Percentiles rank a stretch among this genome's conserved stretches.
phyloP scores from a whole-genome alignment of 2,113 vertebrate species.

The Aptenodytes forsteri region DNA sequence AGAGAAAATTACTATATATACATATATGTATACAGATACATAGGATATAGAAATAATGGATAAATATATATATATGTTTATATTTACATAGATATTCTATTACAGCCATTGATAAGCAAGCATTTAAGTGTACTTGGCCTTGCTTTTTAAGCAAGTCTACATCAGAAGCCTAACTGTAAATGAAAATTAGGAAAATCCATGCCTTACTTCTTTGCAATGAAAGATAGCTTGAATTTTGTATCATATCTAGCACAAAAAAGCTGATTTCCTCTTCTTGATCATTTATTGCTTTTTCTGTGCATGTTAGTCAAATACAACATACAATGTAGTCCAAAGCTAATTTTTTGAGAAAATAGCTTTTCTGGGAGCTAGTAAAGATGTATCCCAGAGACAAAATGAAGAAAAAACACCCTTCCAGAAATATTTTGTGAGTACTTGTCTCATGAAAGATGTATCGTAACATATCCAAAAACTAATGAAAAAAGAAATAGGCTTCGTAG shows the following conservation, averaged over 20 bases:
- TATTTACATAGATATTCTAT: neutral
- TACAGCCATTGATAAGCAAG: neutral
- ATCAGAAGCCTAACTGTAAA: neutral
- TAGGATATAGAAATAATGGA: neutral
- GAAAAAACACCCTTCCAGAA: neutral
- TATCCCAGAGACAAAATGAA: neutral
- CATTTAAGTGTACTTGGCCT: neutral
- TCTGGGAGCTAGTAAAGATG: neutral
- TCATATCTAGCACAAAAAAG: neutral
- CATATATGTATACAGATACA: neutral
- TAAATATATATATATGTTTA: neutral
- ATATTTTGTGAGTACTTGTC: neutral
- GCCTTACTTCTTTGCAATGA: neutral
- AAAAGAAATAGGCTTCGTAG: neutral
- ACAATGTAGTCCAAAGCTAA: neutral
- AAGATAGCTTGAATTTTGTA: neutral
- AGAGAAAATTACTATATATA: neutral
- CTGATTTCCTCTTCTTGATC: neutral
- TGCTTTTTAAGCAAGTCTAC: neutral
- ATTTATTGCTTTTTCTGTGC: neutral
- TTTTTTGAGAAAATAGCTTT: neutral
- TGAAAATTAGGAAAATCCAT: neutral
- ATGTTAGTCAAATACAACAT: neutral
- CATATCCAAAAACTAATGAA: neutral
- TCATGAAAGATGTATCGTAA: neutral